Conservation (phyloP, 2,888 invertebrate genomes). For the Drosophila setosimentum region DNA sequence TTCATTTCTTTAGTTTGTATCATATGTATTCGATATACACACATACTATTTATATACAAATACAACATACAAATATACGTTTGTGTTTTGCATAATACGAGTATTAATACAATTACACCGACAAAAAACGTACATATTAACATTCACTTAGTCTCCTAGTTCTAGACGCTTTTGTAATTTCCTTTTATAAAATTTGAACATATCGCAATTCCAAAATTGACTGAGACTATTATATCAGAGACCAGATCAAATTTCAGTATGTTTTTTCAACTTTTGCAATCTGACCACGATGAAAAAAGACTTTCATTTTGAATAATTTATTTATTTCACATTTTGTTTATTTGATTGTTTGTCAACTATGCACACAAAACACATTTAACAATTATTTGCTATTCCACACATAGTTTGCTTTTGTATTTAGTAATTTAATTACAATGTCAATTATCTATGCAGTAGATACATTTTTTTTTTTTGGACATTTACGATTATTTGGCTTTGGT, state of each 20-base stretch:
- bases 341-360: constrained; percentile 14
- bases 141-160: constrained; percentile 56
- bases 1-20: constrained; percentile 72
- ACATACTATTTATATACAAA: constrained; percentile 67
- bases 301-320: constrained; percentile 1
- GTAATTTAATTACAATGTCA: constrained; percentile 49
- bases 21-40: constrained; percentile 65
- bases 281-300: constrained; percentile 5
- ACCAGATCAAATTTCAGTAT: background rate
- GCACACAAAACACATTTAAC: constrained; percentile 55
- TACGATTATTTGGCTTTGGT: constrained; percentile 56
- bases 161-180: constrained; percentile 13
- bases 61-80: constrained; percentile 56
- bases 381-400: constrained; percentile 28
- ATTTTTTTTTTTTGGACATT: constrained; percentile 61
- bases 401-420: constrained; percentile 12
- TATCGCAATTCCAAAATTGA: constrained; percentile 68
- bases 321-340: constrained; percentile 22
- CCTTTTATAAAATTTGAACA: constrained; percentile 12
- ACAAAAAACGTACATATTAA: constrained; percentile 66
- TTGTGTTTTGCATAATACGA: constrained; percentile 38
- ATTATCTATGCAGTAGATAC: constrained; percentile 42
- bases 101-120: constrained; percentile 50
- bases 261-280: constrained; percentile 12
- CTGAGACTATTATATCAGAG: constrained; percentile 29